A percentile compares a stretch with the other conserved stretches of the same genome.
phyloP scores from a whole-genome alignment of 2,113 vertebrate species.

The Phrynocephalus versicolor region DNA sequence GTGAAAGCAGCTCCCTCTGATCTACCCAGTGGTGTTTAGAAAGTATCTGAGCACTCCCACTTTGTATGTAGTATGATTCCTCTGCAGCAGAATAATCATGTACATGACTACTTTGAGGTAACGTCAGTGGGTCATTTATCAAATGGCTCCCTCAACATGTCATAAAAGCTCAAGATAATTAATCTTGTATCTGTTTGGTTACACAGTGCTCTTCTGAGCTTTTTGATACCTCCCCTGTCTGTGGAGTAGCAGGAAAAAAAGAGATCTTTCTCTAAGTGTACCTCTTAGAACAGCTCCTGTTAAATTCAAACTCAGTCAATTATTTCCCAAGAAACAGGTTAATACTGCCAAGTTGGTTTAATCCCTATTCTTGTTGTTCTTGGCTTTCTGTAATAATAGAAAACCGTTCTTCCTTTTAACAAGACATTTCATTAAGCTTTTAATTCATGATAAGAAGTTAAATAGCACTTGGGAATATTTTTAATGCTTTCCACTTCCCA shows the following conservation, averaged over 20 bases:
- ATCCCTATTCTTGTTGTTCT: conserved; percentile 69
- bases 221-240: background rate
- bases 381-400: conserved; percentile 78
- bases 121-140: no score
- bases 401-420: conserved; percentile 70
- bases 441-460: conserved; percentile 79
- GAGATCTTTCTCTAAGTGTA: background rate
- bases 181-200: background rate
- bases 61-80: no score
- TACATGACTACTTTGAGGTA: no score
- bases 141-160: background rate
- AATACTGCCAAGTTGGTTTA: conserved; percentile 66
- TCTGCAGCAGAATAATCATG: no score
- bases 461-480: conserved; percentile 71
- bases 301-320: conserved; percentile 54
- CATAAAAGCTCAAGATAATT: background rate
- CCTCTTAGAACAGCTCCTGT: conserved; percentile 42
- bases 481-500: conserved; percentile 74
- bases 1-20: no score
- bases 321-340: conserved; percentile 56
- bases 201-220: background rate
- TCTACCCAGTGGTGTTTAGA: no score
- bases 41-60: no score
- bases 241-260: background rate
- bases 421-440: conserved; percentile 78